Percentiles rank a stretch among this genome's conserved stretches.
phyloP scores from a whole-genome alignment of 2,888 invertebrate genomes.

The Catocala fraxini region DNA sequence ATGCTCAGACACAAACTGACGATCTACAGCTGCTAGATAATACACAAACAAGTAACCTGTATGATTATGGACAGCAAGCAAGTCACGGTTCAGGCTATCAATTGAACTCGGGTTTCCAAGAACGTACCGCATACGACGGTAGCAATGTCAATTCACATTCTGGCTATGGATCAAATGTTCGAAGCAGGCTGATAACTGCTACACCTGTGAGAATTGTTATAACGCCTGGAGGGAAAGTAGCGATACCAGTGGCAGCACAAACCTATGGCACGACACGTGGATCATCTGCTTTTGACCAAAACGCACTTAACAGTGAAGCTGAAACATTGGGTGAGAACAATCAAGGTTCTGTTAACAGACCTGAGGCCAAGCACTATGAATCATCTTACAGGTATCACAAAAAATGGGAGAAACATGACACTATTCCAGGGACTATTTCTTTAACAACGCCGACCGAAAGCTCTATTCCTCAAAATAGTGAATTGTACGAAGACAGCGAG shows the following conservation, averaged over 20 bases:
- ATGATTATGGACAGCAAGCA: conserved; percentile 55
- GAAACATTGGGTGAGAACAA: conserved; percentile 59
- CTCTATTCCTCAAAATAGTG: conserved; percentile 66
- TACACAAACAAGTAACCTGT: conserved; percentile 51
- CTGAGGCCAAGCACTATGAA: conserved; percentile 73
- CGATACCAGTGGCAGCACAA: conserved; percentile 71
- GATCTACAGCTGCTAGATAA: conserved; percentile 58
- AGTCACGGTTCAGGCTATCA: conserved; percentile 57
- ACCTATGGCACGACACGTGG: conserved; percentile 56
- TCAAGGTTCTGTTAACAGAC: conserved; percentile 51
- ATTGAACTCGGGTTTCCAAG: conserved; percentile 61
- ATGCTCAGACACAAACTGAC: conserved; percentile 30
- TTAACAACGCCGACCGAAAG: conserved; percentile 59
- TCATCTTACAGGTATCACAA: conserved; percentile 79
- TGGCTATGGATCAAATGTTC: conserved; percentile 54
- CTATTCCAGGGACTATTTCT: conserved; percentile 57
- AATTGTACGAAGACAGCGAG: conserved; percentile 68
- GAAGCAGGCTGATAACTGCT: conserved; percentile 57
- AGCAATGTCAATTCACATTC: conserved; percentile 53
- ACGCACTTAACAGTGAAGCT: conserved; percentile 65
- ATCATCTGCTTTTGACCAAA: conserved; percentile 60
- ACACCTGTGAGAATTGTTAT: conserved; percentile 70
- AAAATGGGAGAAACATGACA: conserved; percentile 80
- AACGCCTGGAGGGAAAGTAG: conserved; percentile 71
- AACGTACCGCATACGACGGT: conserved; percentile 50